Evolutionary conservation across 1,140 invertebrate species (phyloP), one percentile per base, ranked within the genome.

Genomic region (Heliconius hermathena): DNA sequence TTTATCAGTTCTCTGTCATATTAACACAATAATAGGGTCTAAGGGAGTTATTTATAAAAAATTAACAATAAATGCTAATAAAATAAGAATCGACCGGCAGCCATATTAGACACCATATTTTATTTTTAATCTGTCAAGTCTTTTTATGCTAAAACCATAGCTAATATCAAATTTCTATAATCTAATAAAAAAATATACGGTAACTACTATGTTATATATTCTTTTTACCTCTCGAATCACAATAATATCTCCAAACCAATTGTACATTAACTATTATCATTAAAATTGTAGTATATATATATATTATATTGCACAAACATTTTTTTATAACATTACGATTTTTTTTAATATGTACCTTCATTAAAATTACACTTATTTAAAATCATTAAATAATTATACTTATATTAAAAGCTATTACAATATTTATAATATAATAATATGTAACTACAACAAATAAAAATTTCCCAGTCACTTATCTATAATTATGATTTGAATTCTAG

Each of bases 91-190:
- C 88, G 85, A 93, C 91, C 91, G 91, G 93, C 91, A 90, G 91
- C 91, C 91, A 94, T 93, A 89, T 93, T 94, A 89, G 86, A 89
- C 88, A 91, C 85, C 85, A 89, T 86, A 89, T 89, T 90, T 76
- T 79, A 81, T 83, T 80, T 89, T 88, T 81, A 86, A 82, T 83
- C 83, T 86, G 84, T 87, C 82, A 87, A 82, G 52, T 78, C 81
- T 81, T 76, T 83, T 79, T 81, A 80, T 72, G 74, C 71, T 66
- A 26, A 16, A 66, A 66, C 60, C 60, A 66, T 66, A 66, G 60
- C 22, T 29, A 46, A 66, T 6, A 66, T 66, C 8, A 26, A 26
- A 66, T 16, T 66, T 66, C 60, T 66, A 60, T 46, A 22, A 3
- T 22, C 54, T 60, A 22, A 60, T 60, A 60, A 11, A 60, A 9